phyloP scores from a whole-genome alignment of 2,888 invertebrate genomes.

The Sinodicranocentrus sp. region DNA sequence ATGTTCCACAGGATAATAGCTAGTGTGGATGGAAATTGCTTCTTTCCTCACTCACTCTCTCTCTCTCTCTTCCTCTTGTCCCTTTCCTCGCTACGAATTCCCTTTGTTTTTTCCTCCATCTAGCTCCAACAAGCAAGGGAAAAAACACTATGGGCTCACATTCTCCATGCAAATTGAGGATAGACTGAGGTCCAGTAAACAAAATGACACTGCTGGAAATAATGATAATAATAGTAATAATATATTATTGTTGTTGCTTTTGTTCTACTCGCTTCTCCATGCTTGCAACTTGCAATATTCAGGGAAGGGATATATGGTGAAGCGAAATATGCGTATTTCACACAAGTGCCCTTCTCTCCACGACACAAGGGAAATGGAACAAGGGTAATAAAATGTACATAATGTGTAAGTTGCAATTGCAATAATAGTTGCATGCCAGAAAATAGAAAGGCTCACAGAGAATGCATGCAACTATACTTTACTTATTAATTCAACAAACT shows the following conservation, averaged over 20 bases:
- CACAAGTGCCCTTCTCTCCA: too few species aligned
- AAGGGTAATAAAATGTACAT: not conserved
- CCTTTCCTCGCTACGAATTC: constrained; percentile 11
- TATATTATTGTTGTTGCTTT: constrained; percentile 55
- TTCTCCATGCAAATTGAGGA: constrained; percentile 10
- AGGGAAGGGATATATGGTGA: too few species aligned
- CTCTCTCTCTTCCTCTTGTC: not conserved
- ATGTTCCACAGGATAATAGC: constrained; percentile 22
- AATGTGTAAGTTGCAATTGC: too few species aligned
- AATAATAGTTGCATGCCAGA: not conserved
- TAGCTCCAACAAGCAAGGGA: not conserved
- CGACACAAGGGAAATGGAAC: too few species aligned
- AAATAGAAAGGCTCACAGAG: not conserved
- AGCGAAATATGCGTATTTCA: not conserved
- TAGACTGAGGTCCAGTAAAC: constrained; percentile 39
- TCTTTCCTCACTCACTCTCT: not conserved
- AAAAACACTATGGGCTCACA: not conserved
- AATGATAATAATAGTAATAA: constrained; percentile 60
- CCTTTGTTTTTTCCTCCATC: constrained; percentile 8
- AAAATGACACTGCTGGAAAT: constrained; percentile 51
- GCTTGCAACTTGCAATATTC: too few species aligned
- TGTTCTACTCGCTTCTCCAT: constrained; percentile 35
- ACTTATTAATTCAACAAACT: too few species aligned
- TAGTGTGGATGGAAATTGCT: constrained; percentile 32
- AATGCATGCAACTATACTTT: too few species aligned